Evolutionary conservation across 2,113 vertebrate species (phyloP), one percentile per base, ranked within the genome.

Genomic region (Pterophyllum scalare): DNA sequence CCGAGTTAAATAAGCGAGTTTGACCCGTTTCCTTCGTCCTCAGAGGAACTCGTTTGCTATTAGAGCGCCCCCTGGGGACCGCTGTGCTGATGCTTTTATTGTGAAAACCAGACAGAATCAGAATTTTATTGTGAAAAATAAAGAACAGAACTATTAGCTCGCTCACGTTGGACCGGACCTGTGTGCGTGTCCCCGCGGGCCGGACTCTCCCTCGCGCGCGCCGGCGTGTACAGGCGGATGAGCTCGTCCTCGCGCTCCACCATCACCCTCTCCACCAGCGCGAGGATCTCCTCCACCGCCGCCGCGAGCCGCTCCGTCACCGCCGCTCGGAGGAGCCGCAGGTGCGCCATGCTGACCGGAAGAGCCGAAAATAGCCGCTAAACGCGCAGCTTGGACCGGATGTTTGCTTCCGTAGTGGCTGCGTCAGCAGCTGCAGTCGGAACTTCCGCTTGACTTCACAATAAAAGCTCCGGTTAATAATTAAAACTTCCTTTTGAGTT

Each of bases 261-360:
- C 61, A 72, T n/a, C 26, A 35, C 64, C 43, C 40, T 24, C n/a
- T 72, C 64, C 9, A 81, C 40, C 79, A 81, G 64, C 40, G 19
- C 56, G 64, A 81, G 40, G 38, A 80, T 80, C 2, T 70, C 54
- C 38, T 70, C 78, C 54, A 54, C 78, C 54, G 62, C 78, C 35
- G 62, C 61, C 19, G 52, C 11, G 54, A 80, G 52, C 52, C 62
- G 38, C 62, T 80, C 35, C 35, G 62, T 46, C 56, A 80, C 62
- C 38, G 65, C 62, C 17, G 17, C 19, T 13, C 62, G 35, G 3
- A 80, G 62, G 62, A 58, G 78, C 62, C 38, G 78, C 62, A 80
- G 40, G 26, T 43, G 52, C 26, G 64, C 43, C 79, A 80, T 80
- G 40, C 15, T 35, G 54, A 31, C 22, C 35, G 10, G 33, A 67